phyloP scores from a whole-genome alignment of 1,140 invertebrate species.

The Musca vetustissima region DNA sequence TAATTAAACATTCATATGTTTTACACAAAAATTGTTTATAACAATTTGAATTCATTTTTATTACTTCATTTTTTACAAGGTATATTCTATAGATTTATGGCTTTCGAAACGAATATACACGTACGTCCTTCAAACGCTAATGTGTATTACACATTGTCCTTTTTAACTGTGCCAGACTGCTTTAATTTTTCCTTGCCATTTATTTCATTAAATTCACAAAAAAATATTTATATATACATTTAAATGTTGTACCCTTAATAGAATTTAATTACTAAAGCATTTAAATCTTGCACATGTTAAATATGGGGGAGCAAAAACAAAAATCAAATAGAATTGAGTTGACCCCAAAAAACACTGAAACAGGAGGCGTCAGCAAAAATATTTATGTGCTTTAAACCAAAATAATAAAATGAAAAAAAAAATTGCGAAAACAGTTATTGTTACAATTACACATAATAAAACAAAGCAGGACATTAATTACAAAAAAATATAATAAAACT shows the following conservation, averaged over 20 bases:
- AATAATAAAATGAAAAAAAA: slow-evolving; percentile 1
- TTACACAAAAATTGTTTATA: too few species aligned
- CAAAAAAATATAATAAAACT: slow-evolving; percentile 8
- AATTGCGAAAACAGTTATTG: slow-evolving; percentile 19
- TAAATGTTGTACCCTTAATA: background rate
- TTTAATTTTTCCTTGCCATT: too few species aligned
- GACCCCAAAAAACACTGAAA: background rate
- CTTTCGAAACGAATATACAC: too few species aligned
- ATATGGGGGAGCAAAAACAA: background rate
- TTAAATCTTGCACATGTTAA: slow-evolving; percentile 11
- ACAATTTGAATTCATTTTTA: too few species aligned
- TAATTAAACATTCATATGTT: too few species aligned
- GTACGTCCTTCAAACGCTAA: too few species aligned
- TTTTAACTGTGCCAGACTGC: too few species aligned
- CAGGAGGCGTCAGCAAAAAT: background rate
- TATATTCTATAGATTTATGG: too few species aligned
- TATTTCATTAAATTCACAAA: too few species aligned
- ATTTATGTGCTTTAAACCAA: background rate
- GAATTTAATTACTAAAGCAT: slow-evolving; percentile 21
- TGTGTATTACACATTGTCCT: too few species aligned
- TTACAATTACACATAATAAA: background rate
- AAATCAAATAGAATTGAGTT: background rate
- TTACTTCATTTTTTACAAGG: too few species aligned
- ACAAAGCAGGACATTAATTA: slow-evolving; percentile 7
- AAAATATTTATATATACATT: too few species aligned